Conservation (phyloP, 2,888 invertebrate species). For the Stratiomys singularior region DNA sequence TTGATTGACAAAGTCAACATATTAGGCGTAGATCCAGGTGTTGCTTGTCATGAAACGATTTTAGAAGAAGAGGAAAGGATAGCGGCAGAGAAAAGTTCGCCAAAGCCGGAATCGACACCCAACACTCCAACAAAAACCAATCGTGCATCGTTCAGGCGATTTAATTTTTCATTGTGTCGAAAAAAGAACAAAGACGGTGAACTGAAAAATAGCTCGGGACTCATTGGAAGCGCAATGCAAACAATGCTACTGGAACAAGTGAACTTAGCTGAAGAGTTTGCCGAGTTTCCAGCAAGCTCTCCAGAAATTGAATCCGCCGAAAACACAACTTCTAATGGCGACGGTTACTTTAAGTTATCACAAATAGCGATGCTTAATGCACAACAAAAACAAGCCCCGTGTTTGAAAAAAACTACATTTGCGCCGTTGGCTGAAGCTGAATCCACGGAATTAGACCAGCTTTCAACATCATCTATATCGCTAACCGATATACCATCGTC, state of each 20-base stretch:
- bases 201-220: conserved; percentile 60
- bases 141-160: conserved; percentile 51
- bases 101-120: background rate
- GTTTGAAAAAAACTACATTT: background rate
- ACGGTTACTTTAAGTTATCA: background rate
- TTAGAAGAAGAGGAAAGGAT: background rate
- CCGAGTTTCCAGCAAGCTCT: background rate
- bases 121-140: background rate
- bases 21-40: conserved; percentile 57
- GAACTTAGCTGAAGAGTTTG: conserved; percentile 59
- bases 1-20: conserved; percentile 61
- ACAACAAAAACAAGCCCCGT: background rate
- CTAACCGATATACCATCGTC: conserved; percentile 20
- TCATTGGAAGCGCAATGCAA: conserved; percentile 69
- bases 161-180: conserved; percentile 54
- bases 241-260: conserved; percentile 70
- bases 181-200: conserved; percentile 43
- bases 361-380: background rate
- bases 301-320: background rate
- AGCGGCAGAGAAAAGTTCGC: background rate
- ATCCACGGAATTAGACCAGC: background rate
- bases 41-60: conserved; percentile 39
- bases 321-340: background rate
- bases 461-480: conserved; percentile 42
- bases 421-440: conserved; percentile 24